phyloP scores from a whole-genome alignment of 2,113 vertebrate genomes.

The Ctenomys sociabilis region DNA sequence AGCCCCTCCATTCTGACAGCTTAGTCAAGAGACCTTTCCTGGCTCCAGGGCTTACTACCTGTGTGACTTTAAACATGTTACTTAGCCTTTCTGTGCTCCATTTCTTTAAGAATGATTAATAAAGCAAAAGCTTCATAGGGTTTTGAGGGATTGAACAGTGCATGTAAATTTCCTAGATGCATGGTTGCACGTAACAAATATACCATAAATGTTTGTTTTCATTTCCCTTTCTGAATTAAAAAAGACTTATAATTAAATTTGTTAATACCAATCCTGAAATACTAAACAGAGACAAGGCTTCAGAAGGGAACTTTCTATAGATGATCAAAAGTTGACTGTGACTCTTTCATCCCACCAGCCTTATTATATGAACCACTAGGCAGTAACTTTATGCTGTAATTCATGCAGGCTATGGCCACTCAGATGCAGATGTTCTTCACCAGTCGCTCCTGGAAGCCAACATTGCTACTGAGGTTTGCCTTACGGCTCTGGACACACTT shows the following conservation, averaged over 20 bases:
- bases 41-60: background rate
- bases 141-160: background rate
- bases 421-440: slow-evolving; percentile 96
- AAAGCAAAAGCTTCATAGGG: background rate
- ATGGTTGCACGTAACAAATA: background rate
- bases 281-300: background rate
- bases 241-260: background rate
- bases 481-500: slow-evolving; percentile 96
- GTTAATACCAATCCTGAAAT: background rate
- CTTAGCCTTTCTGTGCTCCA: background rate
- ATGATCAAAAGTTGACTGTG: slow-evolving; percentile 80
- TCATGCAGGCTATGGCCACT: slow-evolving; percentile 94
- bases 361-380: background rate
- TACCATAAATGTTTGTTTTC: background rate
- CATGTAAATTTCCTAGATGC: background rate
- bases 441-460: slow-evolving; percentile 97
- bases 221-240: background rate
- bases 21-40: background rate
- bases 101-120: slow-evolving; percentile 11
- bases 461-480: slow-evolving; percentile 97
- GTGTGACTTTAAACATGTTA: background rate
- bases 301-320: background rate
- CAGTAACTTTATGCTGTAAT: slow-evolving; percentile 71
- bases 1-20: background rate
- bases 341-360: fast-evolving